phyloP scores from a whole-genome alignment of 2,888 invertebrate genomes.

The Orthosia gracilis region DNA sequence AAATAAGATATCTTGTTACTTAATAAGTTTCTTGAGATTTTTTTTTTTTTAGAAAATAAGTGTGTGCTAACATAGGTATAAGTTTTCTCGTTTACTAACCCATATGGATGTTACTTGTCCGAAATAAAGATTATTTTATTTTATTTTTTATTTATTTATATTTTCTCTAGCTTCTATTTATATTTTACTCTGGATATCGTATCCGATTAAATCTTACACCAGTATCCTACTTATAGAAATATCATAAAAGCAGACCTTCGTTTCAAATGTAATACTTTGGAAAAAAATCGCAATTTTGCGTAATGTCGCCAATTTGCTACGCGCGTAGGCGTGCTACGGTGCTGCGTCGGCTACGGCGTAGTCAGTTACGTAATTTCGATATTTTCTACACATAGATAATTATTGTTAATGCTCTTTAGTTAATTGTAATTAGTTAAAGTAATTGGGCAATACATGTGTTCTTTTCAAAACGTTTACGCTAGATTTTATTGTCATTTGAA shows the following conservation, averaged over 20 bases:
- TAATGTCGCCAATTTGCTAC: neutral
- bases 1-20: too few relatives aligned
- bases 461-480: neutral
- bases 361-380: conserved; percentile 3
- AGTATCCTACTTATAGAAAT: neutral
- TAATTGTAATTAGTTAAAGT: neutral
- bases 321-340: conserved; percentile 37
- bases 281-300: neutral
- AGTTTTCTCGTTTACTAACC: too few relatives aligned
- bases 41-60: too few relatives aligned
- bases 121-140: too few relatives aligned
- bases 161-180: neutral
- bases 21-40: too few relatives aligned
- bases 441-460: neutral
- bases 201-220: neutral
- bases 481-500: neutral
- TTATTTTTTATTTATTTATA: too few relatives aligned
- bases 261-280: neutral
- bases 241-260: too few relatives aligned
- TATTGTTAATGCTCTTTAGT: too few relatives aligned
- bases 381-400: neutral
- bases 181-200: neutral
- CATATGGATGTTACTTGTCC: too few relatives aligned
- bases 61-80: too few relatives aligned
- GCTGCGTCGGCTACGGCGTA: conserved; percentile 54